Evolutionary conservation across 2,797 vertebrate genomes (phyloP).

Genomic region (Sparus aurata): DNA sequence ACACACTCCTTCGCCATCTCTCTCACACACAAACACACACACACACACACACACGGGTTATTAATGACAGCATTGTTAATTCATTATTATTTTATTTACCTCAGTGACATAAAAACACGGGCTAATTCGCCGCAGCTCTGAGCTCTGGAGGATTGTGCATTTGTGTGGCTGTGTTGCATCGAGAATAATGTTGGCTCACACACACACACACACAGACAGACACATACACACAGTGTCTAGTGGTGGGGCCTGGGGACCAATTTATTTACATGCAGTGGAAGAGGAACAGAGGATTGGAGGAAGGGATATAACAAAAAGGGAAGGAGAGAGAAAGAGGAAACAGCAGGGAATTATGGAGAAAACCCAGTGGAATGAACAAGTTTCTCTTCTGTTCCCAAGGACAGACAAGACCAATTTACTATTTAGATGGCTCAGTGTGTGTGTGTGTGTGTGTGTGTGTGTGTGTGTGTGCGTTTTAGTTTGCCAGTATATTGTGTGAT

Average conservation of each 20-base stretch:
- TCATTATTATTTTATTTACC: constrained; percentile 80
- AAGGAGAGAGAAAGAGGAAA: constrained; percentile 58
- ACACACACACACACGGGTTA: constrained; percentile 40
- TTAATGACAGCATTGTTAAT: constrained; percentile 76
- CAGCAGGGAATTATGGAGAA: constrained; percentile 73
- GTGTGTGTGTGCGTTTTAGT: constrained; percentile 36
- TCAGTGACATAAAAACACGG: constrained; percentile 61
- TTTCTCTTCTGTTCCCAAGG: constrained; percentile 66
- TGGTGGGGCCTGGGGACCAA: constrained; percentile 79
- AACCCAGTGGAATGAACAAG: constrained; percentile 69
- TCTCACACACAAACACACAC: constrained; percentile 27
- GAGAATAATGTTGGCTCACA: constrained; percentile 32
- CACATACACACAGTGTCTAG: constrained; percentile 44
- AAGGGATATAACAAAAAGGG: constrained; percentile 68
- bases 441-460: constrained; percentile 37
- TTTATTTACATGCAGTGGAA: constrained; percentile 86
- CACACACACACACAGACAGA: constrained; percentile 49
- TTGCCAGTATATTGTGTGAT: constrained; percentile 44
- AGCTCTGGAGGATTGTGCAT: constrained; percentile 57
- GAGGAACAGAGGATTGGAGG: constrained; percentile 61
- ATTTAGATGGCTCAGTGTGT: constrained; percentile 52
- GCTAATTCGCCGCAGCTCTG: constrained; percentile 63
- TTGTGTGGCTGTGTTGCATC: constrained; percentile 37
- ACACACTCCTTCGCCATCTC: constrained; percentile 16
- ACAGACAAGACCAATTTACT: constrained; percentile 71